Percentiles rank a stretch among this genome's conserved stretches.
phyloP scores from a whole-genome alignment of 2,888 invertebrate species.

The Sipha maydis region DNA sequence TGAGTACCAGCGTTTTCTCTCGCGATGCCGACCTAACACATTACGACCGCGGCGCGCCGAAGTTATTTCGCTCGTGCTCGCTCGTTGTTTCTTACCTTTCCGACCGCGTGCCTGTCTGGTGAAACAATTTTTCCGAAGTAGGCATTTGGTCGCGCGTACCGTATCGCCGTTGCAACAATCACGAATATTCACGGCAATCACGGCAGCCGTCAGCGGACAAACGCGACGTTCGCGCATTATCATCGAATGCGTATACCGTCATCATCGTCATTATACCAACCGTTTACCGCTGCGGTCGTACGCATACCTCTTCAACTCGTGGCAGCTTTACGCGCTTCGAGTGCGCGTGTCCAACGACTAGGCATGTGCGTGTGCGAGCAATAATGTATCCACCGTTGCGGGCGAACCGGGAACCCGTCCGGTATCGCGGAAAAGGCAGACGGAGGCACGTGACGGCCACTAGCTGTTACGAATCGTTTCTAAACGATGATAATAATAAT shows the following conservation, averaged over 20 bases:
- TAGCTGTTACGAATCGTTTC: not conserved
- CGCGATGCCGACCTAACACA: too few relatives aligned
- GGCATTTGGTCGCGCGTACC: too few relatives aligned
- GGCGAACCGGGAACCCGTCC: constrained; percentile 1
- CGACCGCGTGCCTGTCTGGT: too few relatives aligned
- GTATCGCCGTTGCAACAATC: too few relatives aligned
- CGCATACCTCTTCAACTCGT: not conserved
- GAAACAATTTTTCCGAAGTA: too few relatives aligned
- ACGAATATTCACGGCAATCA: too few relatives aligned
- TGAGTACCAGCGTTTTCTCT: too few relatives aligned
- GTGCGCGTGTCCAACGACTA: not conserved
- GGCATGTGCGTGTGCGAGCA: not conserved
- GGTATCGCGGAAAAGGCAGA: not conserved
- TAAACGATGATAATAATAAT: constrained; percentile 3
- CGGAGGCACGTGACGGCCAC: constrained; percentile 33
- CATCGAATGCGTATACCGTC: not conserved
- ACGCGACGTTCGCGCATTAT: not conserved
- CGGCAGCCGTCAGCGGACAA: too few relatives aligned
- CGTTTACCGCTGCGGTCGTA: not conserved
- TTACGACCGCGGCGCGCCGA: not conserved
- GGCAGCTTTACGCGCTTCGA: not conserved
- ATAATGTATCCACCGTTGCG: too few relatives aligned
- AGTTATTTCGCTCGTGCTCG: not conserved
- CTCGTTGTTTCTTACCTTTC: too few relatives aligned
- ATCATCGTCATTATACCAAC: not conserved